Conservation (phyloP, 2,797 vertebrate species). For the Propithecus deckenii region DNA sequence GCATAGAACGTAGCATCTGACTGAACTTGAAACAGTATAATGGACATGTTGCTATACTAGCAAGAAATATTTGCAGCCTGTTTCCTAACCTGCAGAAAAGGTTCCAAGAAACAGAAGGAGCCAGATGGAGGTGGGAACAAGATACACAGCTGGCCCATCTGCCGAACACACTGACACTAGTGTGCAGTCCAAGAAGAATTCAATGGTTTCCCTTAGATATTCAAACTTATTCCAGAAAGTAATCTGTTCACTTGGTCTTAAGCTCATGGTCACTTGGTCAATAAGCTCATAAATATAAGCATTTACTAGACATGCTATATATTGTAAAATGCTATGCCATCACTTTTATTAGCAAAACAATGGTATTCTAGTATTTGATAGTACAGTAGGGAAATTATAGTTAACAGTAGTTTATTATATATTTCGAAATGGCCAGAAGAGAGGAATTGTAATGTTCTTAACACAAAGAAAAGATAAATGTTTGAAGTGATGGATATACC, state of each 20-base stretch:
- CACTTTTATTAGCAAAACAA: slow-evolving; percentile 52
- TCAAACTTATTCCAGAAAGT: slow-evolving; percentile 44
- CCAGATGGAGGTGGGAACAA: slow-evolving; percentile 40
- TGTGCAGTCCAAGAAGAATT: not conserved
- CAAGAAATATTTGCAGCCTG: slow-evolving; percentile 39
- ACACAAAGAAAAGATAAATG: not conserved
- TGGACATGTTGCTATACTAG: not conserved
- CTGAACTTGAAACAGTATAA: not conserved
- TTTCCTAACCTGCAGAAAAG: slow-evolving; percentile 43
- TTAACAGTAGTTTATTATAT: not conserved
- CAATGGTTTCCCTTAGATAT: slow-evolving; percentile 35
- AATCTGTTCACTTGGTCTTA: slow-evolving; percentile 32
- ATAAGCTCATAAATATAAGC: slow-evolving; percentile 54
- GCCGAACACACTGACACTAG: not conserved
- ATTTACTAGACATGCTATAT: slow-evolving; percentile 32
- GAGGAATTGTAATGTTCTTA: not conserved
- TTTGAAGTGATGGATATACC: not conserved
- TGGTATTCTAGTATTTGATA: not conserved
- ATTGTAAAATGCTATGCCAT: slow-evolving; percentile 23
- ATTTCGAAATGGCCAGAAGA: not conserved
- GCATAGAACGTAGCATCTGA: not conserved
- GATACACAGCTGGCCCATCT: slow-evolving; percentile 30
- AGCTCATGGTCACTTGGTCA: not conserved
- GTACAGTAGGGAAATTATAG: not conserved
- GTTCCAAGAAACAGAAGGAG: slow-evolving; percentile 27